phyloP scores from a whole-genome alignment of 2,113 vertebrate species.

The Bufo bufo region DNA sequence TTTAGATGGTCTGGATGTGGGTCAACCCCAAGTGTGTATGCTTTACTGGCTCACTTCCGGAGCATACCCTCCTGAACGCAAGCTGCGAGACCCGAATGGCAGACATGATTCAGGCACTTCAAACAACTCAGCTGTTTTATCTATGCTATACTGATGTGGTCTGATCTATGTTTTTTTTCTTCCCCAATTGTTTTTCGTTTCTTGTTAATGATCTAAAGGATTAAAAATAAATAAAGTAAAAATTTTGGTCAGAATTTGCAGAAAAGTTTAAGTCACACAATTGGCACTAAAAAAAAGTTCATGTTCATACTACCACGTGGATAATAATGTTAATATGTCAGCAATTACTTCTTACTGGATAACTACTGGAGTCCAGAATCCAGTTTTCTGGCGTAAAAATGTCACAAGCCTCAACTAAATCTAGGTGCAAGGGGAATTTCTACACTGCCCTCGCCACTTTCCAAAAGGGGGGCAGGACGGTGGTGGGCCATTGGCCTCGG shows the following conservation, averaged over 20 bases:
- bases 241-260: not conserved
- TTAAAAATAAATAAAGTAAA: not conserved
- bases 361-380: not conserved
- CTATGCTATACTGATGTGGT: not conserved
- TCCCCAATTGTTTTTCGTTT: not conserved
- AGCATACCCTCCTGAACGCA: slow-evolving; percentile 7
- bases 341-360: not conserved
- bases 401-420: too few species aligned
- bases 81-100: not conserved
- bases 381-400: too few species aligned
- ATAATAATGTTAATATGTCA: not conserved
- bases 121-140: not conserved
- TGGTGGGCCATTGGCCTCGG: too few species aligned
- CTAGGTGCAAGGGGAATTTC: too few species aligned
- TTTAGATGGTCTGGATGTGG: slow-evolving; percentile 47
- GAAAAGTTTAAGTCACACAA: not conserved
- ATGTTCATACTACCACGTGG: too few species aligned
- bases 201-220: not conserved
- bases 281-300: not conserved
- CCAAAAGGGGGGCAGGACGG: too few species aligned
- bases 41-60: slow-evolving; percentile 46
- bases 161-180: not conserved
- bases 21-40: slow-evolving; percentile 46
- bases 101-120: not conserved
- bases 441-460: too few species aligned